Conservation (phyloP, 1,140 invertebrate genomes). For the Archivesica marissinica region DNA sequence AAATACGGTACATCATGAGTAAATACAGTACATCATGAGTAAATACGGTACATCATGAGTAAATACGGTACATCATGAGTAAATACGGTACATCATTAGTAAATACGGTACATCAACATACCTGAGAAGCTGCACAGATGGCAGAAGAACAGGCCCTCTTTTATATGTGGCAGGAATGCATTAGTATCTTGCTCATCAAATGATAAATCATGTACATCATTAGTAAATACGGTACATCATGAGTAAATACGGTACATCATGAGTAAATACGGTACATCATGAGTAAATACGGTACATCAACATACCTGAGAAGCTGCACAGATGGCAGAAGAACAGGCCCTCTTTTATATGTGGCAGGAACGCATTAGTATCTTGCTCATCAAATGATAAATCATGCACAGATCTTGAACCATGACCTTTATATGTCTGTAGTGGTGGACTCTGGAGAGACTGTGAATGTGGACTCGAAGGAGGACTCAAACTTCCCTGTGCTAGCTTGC, state of each 20-base stretch:
- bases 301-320: conserved; percentile 80
- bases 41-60: no score
- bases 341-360: conserved; percentile 65
- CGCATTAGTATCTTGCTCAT: conserved; percentile 46
- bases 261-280: no score
- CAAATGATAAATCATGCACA: conserved; percentile 37
- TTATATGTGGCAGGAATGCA: conserved; percentile 54
- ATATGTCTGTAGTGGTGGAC: conserved; percentile 18
- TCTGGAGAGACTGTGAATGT: conserved; percentile 28
- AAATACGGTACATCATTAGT: no score
- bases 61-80: no score
- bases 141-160: conserved; percentile 77
- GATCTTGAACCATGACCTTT: conserved; percentile 25
- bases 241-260: no score
- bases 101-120: conserved; percentile 58
- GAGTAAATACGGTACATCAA: no score
- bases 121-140: conserved; percentile 81
- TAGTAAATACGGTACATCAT: no score
- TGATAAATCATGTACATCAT: conserved; percentile 9
- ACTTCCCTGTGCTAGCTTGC: background rate
- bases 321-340: conserved; percentile 78
- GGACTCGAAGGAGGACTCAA: conserved; percentile 30
- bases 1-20: no score
- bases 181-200: conserved; percentile 57
- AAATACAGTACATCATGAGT: no score